Conservation (phyloP, 2,888 invertebrate genomes). For the Leptinotarsa peninsularis region DNA sequence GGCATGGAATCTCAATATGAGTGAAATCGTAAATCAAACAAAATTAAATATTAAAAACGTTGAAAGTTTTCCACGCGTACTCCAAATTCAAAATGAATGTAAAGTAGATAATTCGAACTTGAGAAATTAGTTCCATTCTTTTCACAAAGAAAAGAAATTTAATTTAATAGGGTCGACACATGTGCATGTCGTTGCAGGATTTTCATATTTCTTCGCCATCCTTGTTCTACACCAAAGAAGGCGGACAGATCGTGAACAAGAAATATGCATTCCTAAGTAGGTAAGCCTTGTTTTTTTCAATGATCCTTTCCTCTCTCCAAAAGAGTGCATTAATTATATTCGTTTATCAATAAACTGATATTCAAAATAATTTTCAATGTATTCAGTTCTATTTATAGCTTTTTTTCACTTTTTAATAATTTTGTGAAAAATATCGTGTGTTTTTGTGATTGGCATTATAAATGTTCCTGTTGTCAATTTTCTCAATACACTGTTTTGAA, state of each 20-base stretch:
- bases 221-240: slow-evolving; percentile 44
- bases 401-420: too few species aligned
- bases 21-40: slow-evolving; percentile 68
- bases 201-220: slow-evolving; percentile 59
- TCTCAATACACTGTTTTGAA: too few species aligned
- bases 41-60: slow-evolving; percentile 69
- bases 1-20: slow-evolving; percentile 59
- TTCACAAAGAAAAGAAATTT: slow-evolving; percentile 65
- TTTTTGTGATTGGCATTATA: too few species aligned
- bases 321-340: slow-evolving; percentile 38
- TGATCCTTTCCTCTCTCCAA: slow-evolving; percentile 48
- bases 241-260: slow-evolving; percentile 40
- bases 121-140: slow-evolving; percentile 67
- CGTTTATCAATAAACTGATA: background rate
- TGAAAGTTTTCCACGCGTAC: slow-evolving; percentile 64
- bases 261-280: slow-evolving; percentile 49
- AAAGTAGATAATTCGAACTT: slow-evolving; percentile 69
- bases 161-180: slow-evolving; percentile 67
- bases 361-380: background rate
- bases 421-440: too few species aligned
- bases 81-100: slow-evolving; percentile 68
- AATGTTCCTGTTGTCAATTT: too few species aligned
- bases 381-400: too few species aligned
- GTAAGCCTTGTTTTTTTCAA: slow-evolving; percentile 56
- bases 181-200: slow-evolving; percentile 67